Percentiles rank a stretch among this genome's conserved stretches.
These are phyloP conservation scores for Trichoplax adhaerens DNA, from an alignment of 37 sponge, comb jelly and placozoan genomes.

Conservation along the genomic window DNA sequence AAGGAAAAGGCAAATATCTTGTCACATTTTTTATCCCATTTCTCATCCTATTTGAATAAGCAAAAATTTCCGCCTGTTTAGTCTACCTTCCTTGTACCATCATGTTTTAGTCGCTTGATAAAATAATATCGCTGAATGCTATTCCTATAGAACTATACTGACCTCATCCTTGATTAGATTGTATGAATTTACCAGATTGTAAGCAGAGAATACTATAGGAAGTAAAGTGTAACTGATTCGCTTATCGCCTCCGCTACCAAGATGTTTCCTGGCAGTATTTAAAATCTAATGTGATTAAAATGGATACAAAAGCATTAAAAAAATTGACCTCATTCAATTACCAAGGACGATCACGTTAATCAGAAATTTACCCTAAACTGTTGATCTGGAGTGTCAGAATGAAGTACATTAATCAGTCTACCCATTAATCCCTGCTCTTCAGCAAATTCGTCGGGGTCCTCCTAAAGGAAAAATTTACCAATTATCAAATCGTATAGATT, in stretches of 20 bases:
- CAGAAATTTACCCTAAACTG: slow-evolving; percentile 58
- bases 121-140: too few relatives aligned
- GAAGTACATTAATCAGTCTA: slow-evolving; percentile 62
- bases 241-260: slow-evolving; percentile 61
- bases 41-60: slow-evolving; percentile 41
- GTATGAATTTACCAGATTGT: slow-evolving; percentile 52
- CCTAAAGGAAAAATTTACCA: slow-evolving; percentile 3
- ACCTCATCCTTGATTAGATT: slow-evolving; percentile 46
- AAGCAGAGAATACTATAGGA: slow-evolving; percentile 77
- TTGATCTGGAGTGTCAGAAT: slow-evolving; percentile 58
- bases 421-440: slow-evolving; percentile 83
- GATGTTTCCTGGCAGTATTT: slow-evolving; percentile 64
- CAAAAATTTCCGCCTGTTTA: too few relatives aligned
- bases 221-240: slow-evolving; percentile 61
- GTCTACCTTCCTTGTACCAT: too few relatives aligned
- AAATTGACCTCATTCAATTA: background rate
- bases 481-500: too few relatives aligned
- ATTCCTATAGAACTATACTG: background rate
- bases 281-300: slow-evolving; percentile 37
- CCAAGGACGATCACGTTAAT: background rate
- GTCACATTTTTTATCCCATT: slow-evolving; percentile 84
- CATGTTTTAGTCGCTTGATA: too few relatives aligned
- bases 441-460: slow-evolving; percentile 82
- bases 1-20: slow-evolving; percentile 77
- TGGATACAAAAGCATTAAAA: slow-evolving; percentile 4